phyloP scores from a whole-genome alignment of 2,888 invertebrate genomes.

The Sclerodermus sp. region DNA sequence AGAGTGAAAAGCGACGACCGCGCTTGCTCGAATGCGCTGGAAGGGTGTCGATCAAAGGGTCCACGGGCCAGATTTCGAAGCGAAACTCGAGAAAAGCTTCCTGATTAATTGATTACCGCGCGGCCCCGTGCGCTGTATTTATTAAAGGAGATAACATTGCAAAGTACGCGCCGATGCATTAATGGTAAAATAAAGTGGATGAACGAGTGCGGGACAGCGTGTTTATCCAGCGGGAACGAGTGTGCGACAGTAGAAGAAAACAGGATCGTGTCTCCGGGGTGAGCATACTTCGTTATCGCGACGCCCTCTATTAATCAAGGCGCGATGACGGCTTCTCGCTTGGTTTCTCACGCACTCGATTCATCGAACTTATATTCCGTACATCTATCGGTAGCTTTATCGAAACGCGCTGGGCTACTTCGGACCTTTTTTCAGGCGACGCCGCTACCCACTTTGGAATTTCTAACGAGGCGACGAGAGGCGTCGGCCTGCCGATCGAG shows the following conservation, averaged over 20 bases:
- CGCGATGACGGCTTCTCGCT: conserved; percentile 31
- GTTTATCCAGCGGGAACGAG: too few relatives aligned
- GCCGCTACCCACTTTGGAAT: conserved; percentile 16
- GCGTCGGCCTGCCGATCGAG: conserved; percentile 6
- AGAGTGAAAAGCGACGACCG: too few relatives aligned
- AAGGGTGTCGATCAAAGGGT: too few relatives aligned
- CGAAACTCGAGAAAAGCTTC: too few relatives aligned
- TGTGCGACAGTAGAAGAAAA: too few relatives aligned
- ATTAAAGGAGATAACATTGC: not conserved
- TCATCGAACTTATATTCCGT: conserved; percentile 21
- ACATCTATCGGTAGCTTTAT: conserved; percentile 17
- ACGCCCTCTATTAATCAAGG: conserved; percentile 38
- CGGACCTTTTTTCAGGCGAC: conserved; percentile 17
- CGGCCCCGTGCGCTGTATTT: too few relatives aligned
- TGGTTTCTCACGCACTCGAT: conserved; percentile 33
- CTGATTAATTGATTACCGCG: too few relatives aligned
- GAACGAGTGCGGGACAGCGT: not conserved
- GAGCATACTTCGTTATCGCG: conserved; percentile 13
- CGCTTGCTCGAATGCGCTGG: too few relatives aligned
- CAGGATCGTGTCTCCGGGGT: too few relatives aligned
- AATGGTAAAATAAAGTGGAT: not conserved
- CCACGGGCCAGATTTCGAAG: too few relatives aligned
- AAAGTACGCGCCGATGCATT: not conserved
- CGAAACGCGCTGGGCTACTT: conserved; percentile 15
- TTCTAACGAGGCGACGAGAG: conserved; percentile 13